These are phyloP conservation scores for Lycorma delicatula DNA, from an alignment of 1,140 invertebrate genomes.

Conservation along the genomic window DNA sequence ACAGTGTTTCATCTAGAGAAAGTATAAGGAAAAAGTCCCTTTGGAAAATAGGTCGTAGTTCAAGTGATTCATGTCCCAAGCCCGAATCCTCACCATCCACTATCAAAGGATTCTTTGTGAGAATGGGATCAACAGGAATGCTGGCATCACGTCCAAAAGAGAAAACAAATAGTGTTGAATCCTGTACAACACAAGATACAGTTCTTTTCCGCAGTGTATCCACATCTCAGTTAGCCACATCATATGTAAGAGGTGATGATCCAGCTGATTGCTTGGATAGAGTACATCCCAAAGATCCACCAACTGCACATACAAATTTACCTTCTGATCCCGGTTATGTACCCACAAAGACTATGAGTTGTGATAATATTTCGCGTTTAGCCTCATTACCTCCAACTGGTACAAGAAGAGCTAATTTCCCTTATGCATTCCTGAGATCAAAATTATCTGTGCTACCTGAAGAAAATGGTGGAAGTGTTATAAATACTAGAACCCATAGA, in stretches of 20 bases:
- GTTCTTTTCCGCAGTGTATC: constrained; percentile 63
- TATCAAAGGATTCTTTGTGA: constrained; percentile 61
- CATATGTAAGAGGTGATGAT: constrained; percentile 67
- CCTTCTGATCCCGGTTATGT: constrained; percentile 35
- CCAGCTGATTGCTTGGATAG: constrained; percentile 63
- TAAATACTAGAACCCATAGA: constrained; percentile 33
- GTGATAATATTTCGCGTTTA: constrained; percentile 48
- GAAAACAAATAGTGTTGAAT: constrained; percentile 35
- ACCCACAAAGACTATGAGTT: constrained; percentile 50
- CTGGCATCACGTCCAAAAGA: constrained; percentile 49
- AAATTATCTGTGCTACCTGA: constrained; percentile 64
- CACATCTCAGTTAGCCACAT: constrained; percentile 58
- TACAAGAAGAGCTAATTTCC: constrained; percentile 52
- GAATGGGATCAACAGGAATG: constrained; percentile 68
- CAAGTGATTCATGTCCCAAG: constrained; percentile 35
- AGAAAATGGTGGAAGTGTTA: constrained; percentile 49
- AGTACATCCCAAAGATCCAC: constrained; percentile 40
- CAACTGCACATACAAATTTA: constrained; percentile 36
- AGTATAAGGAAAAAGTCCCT: constrained; percentile 16
- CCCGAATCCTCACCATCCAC: constrained; percentile 46
- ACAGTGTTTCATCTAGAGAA: constrained; percentile 29
- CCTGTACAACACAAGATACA: constrained; percentile 34
- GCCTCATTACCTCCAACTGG: constrained; percentile 23
- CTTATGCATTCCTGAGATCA: constrained; percentile 67
- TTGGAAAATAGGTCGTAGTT: constrained; percentile 25